phyloP scores from a whole-genome alignment of 2,113 vertebrate genomes.

The Columbina picui region DNA sequence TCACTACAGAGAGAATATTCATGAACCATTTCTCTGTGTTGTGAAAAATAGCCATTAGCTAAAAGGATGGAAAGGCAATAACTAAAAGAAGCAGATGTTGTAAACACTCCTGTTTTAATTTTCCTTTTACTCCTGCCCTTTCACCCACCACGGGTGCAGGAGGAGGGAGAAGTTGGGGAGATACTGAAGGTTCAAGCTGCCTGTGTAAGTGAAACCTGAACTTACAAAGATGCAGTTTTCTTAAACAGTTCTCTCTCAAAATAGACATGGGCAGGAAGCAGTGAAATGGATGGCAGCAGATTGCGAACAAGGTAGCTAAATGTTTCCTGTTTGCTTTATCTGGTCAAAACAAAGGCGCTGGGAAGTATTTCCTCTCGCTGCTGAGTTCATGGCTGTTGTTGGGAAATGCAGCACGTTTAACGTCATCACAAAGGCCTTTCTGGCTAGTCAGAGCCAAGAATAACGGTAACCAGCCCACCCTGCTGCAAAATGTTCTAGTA shows the following conservation, averaged over 20 bases:
- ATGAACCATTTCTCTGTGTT: not conserved
- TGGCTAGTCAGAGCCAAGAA: not conserved
- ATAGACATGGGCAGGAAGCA: not conserved
- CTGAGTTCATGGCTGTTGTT: not conserved
- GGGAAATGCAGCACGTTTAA: not conserved
- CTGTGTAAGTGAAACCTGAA: accelerated
- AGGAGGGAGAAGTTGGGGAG: not conserved
- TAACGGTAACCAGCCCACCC: not conserved
- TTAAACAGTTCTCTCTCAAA: not conserved
- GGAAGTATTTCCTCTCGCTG: conserved; percentile 5
- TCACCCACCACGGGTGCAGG: not conserved
- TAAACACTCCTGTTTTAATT: not conserved
- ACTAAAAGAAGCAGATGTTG: not conserved
- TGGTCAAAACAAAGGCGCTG: not conserved
- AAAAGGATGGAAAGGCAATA: not conserved
- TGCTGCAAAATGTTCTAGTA: not conserved
- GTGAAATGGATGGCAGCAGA: not conserved
- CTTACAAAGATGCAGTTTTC: not conserved
- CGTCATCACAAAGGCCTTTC: not conserved
- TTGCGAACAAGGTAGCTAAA: not conserved
- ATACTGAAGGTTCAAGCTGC: not conserved
- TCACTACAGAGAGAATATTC: not conserved
- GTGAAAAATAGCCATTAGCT: not conserved
- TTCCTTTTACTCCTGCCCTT: not conserved
- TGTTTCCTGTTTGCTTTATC: conserved; percentile 10